Percentiles rank a stretch among this genome's conserved stretches.
Evolutionary conservation across 2,797 vertebrate genomes (phyloP).

Genomic region (Telmatherina bonti): DNA sequence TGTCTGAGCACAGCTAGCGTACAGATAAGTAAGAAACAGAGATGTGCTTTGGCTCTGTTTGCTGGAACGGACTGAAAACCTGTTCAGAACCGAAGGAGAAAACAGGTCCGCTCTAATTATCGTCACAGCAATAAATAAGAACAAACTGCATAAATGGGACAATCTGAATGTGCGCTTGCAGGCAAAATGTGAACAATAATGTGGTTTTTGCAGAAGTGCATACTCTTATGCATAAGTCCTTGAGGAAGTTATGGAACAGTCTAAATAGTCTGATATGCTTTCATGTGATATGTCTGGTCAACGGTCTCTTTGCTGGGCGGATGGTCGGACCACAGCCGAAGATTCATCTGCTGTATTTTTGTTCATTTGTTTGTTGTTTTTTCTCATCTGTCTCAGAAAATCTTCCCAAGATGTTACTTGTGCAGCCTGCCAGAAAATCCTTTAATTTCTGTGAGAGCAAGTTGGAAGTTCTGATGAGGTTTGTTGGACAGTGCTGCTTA

Average conservation of each 20-base stretch:
- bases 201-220: slow-evolving; percentile 36
- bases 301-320: slow-evolving; percentile 36
- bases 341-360: slow-evolving; percentile 14
- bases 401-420: not conserved
- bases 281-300: slow-evolving; percentile 64
- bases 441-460: slow-evolving; percentile 18
- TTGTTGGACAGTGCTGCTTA: slow-evolving; percentile 16
- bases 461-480: slow-evolving; percentile 29
- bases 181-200: not conserved
- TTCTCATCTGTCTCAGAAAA: slow-evolving; percentile 2
- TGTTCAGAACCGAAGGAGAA: not conserved
- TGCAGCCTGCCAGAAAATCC: too few species aligned
- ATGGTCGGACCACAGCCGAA: slow-evolving; percentile 26
- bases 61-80: slow-evolving; percentile 4
- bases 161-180: slow-evolving; percentile 3
- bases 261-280: slow-evolving; percentile 68
- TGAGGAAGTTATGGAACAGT: slow-evolving; percentile 61
- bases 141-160: not conserved
- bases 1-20: slow-evolving; percentile 2
- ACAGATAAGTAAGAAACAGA: not conserved
- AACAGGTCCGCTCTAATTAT: slow-evolving; percentile 11
- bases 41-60: not conserved
- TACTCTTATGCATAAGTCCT: slow-evolving; percentile 64
- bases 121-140: slow-evolving; percentile 1
- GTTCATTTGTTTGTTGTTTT: not conserved